These are phyloP conservation scores for Chloroceryle amazona DNA, from an alignment of 2,797 vertebrate species.

Conservation along the genomic window DNA sequence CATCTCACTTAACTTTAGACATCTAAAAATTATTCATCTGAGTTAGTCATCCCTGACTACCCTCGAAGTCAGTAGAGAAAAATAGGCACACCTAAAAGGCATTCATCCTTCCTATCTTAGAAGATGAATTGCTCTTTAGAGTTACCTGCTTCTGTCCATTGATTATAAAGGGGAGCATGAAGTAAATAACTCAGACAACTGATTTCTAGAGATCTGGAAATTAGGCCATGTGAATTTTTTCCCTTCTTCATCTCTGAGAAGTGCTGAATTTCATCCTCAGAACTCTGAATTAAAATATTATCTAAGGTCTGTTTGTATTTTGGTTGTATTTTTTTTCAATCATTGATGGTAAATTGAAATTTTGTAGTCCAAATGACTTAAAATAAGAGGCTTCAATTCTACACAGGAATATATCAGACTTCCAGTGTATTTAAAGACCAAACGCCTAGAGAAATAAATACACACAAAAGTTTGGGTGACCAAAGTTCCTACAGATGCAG, in stretches of 20 bases:
- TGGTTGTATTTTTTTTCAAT: neutral
- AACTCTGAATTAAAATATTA: neutral
- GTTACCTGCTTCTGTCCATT: slow-evolving; percentile 2
- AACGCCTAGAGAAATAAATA: neutral
- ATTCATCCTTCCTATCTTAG: slow-evolving; percentile 17
- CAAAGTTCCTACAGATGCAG: neutral
- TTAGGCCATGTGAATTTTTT: neutral
- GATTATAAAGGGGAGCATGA: neutral
- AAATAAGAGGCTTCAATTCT: neutral
- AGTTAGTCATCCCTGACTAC: slow-evolving; percentile 24
- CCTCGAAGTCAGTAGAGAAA: slow-evolving; percentile 8
- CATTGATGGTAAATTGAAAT: neutral
- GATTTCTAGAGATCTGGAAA: neutral
- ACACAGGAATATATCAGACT: neutral
- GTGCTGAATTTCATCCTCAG: neutral
- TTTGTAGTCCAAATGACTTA: neutral
- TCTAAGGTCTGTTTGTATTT: neutral
- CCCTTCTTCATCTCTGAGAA: neutral
- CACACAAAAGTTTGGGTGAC: neutral
- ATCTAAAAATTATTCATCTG: slow-evolving; percentile 43
- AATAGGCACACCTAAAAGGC: slow-evolving; percentile 24
- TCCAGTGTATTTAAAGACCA: neutral
- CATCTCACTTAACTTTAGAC: slow-evolving; percentile 36
- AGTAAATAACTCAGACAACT: slow-evolving; percentile 34
- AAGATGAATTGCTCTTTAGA: slow-evolving; percentile 27